Conservation (phyloP, 2,797 vertebrate species). For the Balearica regulorum region DNA sequence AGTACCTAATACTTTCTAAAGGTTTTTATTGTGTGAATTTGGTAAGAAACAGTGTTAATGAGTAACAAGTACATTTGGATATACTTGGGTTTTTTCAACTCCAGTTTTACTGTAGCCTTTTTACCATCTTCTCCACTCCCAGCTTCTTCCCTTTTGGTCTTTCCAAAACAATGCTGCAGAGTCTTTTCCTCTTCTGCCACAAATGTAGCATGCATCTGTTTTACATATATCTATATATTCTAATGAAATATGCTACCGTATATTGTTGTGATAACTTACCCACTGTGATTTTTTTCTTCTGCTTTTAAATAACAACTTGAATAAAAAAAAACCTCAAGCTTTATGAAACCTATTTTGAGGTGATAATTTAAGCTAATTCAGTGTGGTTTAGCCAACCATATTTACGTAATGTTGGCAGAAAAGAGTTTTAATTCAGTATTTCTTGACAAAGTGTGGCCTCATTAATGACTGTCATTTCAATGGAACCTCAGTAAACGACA, state of each 20-base stretch:
- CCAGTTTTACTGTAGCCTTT: background rate
- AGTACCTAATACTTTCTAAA: background rate
- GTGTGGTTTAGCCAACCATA: background rate
- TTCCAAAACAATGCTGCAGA: background rate
- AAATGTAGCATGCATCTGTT: background rate
- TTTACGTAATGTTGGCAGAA: background rate
- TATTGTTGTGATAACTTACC: background rate
- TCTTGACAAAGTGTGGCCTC: background rate
- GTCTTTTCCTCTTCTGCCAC: background rate
- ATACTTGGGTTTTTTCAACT: background rate
- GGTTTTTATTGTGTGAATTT: background rate
- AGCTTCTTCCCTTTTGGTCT: background rate
- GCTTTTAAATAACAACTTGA: background rate
- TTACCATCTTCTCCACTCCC: background rate
- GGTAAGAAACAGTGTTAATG: background rate
- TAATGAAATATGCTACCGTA: background rate
- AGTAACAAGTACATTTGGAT: background rate
- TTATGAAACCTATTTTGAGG: background rate
- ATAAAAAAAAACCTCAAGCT: background rate
- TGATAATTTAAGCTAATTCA: background rate
- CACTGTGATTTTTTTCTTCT: background rate
- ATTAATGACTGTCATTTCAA: background rate
- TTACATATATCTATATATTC: background rate
- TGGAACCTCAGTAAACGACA: background rate
- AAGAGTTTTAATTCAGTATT: background rate